phyloP scores from a whole-genome alignment of 2,797 vertebrate species.

The Propithecus perrieri region DNA sequence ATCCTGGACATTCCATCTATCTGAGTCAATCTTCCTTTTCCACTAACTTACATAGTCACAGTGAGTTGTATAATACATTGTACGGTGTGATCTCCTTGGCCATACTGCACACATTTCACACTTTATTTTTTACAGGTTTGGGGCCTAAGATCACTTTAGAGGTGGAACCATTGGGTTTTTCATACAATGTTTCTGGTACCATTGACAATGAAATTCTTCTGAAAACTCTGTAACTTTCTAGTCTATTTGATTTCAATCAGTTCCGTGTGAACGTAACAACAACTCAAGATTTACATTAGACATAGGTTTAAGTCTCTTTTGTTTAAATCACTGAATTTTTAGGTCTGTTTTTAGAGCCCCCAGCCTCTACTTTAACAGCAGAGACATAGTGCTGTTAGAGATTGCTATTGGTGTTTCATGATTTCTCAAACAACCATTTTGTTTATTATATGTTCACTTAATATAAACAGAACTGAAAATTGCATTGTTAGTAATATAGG shows the following conservation, averaged over 20 bases:
- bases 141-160: background rate
- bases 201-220: background rate
- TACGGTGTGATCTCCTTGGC: background rate
- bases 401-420: background rate
- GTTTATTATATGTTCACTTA: background rate
- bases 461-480: constrained; percentile 9
- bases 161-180: background rate
- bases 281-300: background rate
- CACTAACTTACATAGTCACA: background rate
- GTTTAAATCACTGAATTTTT: background rate
- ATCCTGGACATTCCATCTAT: background rate
- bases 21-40: background rate
- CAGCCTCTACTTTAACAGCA: background rate
- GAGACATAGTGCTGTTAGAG: background rate
- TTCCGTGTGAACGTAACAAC: background rate
- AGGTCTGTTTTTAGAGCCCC: background rate
- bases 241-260: background rate
- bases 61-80: background rate
- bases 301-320: background rate
- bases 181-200: background rate
- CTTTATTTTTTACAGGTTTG: background rate
- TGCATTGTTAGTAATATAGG: background rate
- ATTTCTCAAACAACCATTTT: background rate
- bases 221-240: background rate
- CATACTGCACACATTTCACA: background rate